Evolutionary conservation across 2,888 invertebrate genomes (phyloP), one percentile per base, ranked within the genome.

Genomic region (Plusia festucae): DNA sequence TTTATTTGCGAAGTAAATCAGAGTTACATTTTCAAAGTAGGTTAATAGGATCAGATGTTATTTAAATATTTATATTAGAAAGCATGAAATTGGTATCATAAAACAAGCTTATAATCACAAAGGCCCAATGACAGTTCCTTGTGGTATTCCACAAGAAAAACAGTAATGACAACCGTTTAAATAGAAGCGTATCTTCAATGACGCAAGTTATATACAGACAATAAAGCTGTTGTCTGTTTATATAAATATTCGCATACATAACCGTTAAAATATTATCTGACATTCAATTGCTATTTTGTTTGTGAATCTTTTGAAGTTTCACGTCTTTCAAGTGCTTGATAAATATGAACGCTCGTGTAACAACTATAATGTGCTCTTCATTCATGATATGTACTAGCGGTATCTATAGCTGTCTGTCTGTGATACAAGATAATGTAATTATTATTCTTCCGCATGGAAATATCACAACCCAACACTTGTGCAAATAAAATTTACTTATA

Each of bases 281-380:
- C 44, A 58, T 72, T 70, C 30, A 15, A 66, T 52, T 56, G 57
- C 32, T 53, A 60, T 68, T 62, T 40, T 60, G 44, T 16, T 58
- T 18, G 15, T 53, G 49, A 64, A 73, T 73, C 62, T 53, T 75
- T 69, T 69, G 63, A 69, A 54, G 65, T 73, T 52, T 73, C 58
- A 53, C 51, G 51, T 54, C 30, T 73, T 52, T 77, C 58, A 53
- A 53, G 53, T 59, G 44, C 13, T 69, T 34, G 46, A 73, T 73
- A 22, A 75, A 68, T 58, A 57, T 0, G 52, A 62, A 57, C 46
- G 53, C 40, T 40, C 62, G 44, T 66, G 24, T 62, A 55, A 15
- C 24, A 52, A 66, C 34, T 66, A 60, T 62, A 57, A 51, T 52
- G 32, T 40, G 24, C 40, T 54, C 61, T 54, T 53, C 20, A 30